A percentile compares a stretch with the other conserved stretches of the same genome.
Evolutionary conservation across 1,140 invertebrate genomes (phyloP).

Genomic region (Homalodisca vitripennis): DNA sequence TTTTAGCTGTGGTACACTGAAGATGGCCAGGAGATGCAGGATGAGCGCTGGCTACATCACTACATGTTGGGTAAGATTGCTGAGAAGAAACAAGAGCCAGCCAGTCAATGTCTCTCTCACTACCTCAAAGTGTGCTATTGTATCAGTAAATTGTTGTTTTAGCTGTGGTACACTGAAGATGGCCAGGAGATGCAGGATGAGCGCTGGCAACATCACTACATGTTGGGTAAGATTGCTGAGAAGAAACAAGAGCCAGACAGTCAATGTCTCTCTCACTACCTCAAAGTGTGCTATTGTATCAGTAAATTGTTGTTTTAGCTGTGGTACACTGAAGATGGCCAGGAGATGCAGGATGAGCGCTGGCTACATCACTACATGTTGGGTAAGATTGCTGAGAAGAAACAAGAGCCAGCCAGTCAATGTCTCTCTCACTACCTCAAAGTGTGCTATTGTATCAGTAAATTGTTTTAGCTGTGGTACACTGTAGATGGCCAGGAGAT

Average conservation of each 20-base stretch:
- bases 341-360: conserved; percentile 68
- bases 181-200: conserved; percentile 68
- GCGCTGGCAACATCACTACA: conserved; percentile 84
- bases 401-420: conserved; percentile 65
- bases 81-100: conserved; percentile 75
- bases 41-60: conserved; percentile 85
- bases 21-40: conserved; percentile 58
- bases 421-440: conserved; percentile 78
- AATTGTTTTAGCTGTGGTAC: conserved; percentile 24
- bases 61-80: conserved; percentile 92
- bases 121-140: conserved; percentile 75
- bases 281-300: no score
- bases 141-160: not conserved
- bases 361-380: conserved; percentile 93
- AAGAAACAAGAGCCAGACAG: conserved; percentile 71
- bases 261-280: conserved; percentile 77
- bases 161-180: conserved; percentile 42
- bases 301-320: no score
- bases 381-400: conserved; percentile 87
- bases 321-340: conserved; percentile 36
- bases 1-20: conserved; percentile 38
- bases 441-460: no score
- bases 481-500: conserved; percentile 54
- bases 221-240: conserved; percentile 87
- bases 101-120: conserved; percentile 72